phyloP scores from a whole-genome alignment of 2,113 vertebrate species.

The Pristiophorus japonicus region DNA sequence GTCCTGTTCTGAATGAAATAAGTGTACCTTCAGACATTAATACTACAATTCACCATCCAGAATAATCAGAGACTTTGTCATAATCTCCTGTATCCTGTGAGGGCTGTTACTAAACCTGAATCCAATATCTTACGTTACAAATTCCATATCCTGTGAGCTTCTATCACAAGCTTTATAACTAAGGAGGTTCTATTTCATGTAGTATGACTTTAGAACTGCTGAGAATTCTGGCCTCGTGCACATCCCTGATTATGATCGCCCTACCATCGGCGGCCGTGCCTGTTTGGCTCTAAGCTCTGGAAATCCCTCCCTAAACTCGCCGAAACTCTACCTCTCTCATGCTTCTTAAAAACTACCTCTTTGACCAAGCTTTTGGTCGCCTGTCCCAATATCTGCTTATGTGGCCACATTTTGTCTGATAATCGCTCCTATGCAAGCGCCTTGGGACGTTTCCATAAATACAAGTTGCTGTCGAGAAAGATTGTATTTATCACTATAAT shows the following conservation, averaged over 20 bases:
- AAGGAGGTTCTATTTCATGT: background rate
- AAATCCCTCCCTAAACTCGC: background rate
- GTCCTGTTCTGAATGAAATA: background rate
- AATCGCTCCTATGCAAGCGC: background rate
- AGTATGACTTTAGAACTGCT: background rate
- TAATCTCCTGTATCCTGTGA: background rate
- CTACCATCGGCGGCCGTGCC: background rate
- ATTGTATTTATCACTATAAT: no score
- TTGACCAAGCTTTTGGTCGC: background rate
- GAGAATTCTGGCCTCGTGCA: background rate
- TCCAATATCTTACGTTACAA: background rate
- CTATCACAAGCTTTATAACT: background rate
- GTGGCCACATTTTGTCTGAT: background rate
- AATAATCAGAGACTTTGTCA: background rate
- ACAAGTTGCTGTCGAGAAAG: no score
- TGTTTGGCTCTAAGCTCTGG: background rate
- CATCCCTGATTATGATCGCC: background rate
- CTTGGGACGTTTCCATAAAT: background rate
- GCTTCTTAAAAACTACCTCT: background rate
- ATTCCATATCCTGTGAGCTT: background rate
- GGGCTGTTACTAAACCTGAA: background rate
- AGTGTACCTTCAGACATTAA: background rate
- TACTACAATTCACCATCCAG: background rate
- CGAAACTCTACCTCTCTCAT: background rate
- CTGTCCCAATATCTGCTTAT: background rate